These are phyloP conservation scores for Pollenia labialis DNA, from an alignment of 2,888 invertebrate species.

Conservation along the genomic window DNA sequence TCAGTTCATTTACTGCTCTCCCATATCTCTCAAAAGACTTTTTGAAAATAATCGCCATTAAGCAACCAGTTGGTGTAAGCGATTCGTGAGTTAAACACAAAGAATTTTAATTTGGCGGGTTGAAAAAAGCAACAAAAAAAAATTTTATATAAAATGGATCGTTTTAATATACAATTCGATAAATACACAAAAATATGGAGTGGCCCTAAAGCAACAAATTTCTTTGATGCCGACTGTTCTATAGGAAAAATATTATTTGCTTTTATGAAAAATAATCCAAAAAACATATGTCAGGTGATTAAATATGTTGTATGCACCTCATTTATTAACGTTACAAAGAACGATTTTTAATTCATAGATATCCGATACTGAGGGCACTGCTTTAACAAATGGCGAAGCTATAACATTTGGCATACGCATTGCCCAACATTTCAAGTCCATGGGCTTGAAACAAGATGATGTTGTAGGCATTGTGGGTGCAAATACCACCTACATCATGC, in stretches of 20 bases:
- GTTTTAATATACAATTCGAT: slow-evolving; percentile 79
- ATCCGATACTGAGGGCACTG: slow-evolving; percentile 80
- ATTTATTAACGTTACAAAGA: neutral
- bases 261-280: slow-evolving; percentile 81
- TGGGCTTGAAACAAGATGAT: slow-evolving; percentile 80
- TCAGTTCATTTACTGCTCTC: slow-evolving; percentile 3
- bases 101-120: neutral
- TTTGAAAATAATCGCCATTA: slow-evolving; percentile 26
- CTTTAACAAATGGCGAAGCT: slow-evolving; percentile 80
- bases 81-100: slow-evolving; percentile 32
- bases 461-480: slow-evolving; percentile 81
- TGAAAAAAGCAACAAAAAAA: neutral
- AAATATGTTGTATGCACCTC: neutral
- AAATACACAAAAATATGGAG: slow-evolving; percentile 82
- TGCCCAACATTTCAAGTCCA: slow-evolving; percentile 79
- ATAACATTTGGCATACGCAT: slow-evolving; percentile 80
- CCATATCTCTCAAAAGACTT: slow-evolving; percentile 21
- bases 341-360: slow-evolving; percentile 75
- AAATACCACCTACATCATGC: slow-evolving; percentile 81
- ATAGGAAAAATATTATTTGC: slow-evolving; percentile 81
- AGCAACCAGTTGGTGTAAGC: slow-evolving; percentile 53
- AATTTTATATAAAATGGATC: slow-evolving; percentile 75
- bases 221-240: slow-evolving; percentile 81
- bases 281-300: slow-evolving; percentile 79
- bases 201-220: slow-evolving; percentile 80